Conservation (phyloP, 2,113 vertebrate species). For the Menidia beryllina region DNA sequence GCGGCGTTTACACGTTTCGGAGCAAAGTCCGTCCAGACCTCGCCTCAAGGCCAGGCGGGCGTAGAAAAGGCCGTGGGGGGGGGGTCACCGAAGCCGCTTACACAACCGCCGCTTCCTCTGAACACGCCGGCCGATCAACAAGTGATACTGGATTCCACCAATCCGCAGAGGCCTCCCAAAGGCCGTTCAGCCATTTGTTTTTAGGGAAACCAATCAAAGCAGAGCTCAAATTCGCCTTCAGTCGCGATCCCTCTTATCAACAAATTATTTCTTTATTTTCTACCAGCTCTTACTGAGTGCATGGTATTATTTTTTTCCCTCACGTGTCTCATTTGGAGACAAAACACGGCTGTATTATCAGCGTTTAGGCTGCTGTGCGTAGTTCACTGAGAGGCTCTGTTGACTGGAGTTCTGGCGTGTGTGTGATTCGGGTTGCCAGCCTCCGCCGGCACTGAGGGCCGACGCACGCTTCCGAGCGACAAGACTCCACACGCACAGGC, state of each 20-base stretch:
- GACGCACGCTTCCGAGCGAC: slow-evolving; percentile 63
- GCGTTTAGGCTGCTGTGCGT: background rate
- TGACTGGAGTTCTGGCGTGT: slow-evolving; percentile 37
- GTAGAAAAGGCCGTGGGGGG: no score
- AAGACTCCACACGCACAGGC: slow-evolving; percentile 78
- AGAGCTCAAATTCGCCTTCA: slow-evolving; percentile 9
- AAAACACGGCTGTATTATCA: background rate
- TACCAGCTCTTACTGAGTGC: background rate
- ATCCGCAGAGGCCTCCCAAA: no score
- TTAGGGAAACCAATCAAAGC: no score
- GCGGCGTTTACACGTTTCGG: no score
- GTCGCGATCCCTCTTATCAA: slow-evolving; percentile 1
- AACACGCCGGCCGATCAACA: no score
- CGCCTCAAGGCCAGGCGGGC: no score
- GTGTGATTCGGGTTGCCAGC: slow-evolving; percentile 23
- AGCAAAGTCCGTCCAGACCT: no score
- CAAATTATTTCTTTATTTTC: background rate
- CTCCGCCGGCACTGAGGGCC: slow-evolving; percentile 25
- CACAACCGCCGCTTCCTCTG: no score
- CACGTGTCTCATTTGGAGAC: background rate
- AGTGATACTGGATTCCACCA: no score
- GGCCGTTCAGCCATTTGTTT: no score
- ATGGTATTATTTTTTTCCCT: background rate
- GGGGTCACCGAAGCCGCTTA: no score
- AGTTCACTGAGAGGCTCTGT: slow-evolving; percentile 5